phyloP scores from a whole-genome alignment of 2,888 invertebrate species.

The Drosophila emarginata region DNA sequence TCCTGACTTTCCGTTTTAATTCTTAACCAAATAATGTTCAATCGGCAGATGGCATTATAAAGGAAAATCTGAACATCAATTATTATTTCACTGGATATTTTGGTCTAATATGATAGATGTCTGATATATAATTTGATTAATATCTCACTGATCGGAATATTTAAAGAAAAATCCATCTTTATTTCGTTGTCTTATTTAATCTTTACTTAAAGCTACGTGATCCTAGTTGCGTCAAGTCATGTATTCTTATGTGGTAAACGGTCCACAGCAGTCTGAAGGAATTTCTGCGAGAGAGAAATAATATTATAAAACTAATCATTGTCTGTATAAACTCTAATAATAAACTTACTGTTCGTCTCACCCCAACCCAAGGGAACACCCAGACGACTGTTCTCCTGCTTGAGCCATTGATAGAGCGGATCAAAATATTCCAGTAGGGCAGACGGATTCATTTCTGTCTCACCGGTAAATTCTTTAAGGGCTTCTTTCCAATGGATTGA shows the following conservation, averaged over 20 bases:
- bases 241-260: slow-evolving; percentile 53
- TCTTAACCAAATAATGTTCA: too few relatives aligned
- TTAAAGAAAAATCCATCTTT: too few relatives aligned
- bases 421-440: slow-evolving; percentile 91
- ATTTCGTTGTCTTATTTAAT: slow-evolving; percentile 5
- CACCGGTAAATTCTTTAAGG: slow-evolving; percentile 90
- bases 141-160: too few relatives aligned
- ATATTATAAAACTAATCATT: too few relatives aligned
- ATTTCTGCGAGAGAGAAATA: slow-evolving; percentile 58
- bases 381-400: slow-evolving; percentile 87
- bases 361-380: slow-evolving; percentile 86
- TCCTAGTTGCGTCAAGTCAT: neutral
- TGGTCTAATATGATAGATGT: too few relatives aligned
- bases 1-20: too few relatives aligned
- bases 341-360: slow-evolving; percentile 76
- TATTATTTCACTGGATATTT: too few relatives aligned
- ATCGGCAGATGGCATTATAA: too few relatives aligned
- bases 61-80: too few relatives aligned
- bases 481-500: slow-evolving; percentile 91
- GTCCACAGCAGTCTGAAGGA: slow-evolving; percentile 59
- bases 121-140: too few relatives aligned
- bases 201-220: neutral
- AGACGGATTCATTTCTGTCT: slow-evolving; percentile 88
- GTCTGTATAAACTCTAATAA: neutral
- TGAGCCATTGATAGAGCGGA: slow-evolving; percentile 89